Evolutionary conservation across 2,113 vertebrate genomes (phyloP).

Genomic region (Pteropus alecto): DNA sequence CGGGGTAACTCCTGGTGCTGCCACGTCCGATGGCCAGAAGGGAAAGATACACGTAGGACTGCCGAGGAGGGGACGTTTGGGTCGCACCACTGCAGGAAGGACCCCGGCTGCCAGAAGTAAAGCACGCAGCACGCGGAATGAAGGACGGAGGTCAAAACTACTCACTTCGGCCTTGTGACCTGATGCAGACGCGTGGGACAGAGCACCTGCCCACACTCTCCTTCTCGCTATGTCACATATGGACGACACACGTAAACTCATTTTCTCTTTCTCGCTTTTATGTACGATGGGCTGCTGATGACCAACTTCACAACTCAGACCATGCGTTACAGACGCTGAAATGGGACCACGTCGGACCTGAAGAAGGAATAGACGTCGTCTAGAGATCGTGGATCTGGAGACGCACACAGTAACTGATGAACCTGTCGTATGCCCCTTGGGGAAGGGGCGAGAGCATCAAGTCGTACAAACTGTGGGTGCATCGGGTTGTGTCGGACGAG

Average conservation of each 20-base stretch:
- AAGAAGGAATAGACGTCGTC: not conserved
- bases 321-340: not conserved
- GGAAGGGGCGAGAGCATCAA: not conserved
- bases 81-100: not conserved
- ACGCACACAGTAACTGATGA: not conserved
- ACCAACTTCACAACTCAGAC: not conserved
- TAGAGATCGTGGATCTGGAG: not conserved
- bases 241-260: not conserved
- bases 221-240: not conserved
- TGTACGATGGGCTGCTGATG: not conserved
- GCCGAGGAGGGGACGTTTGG: not conserved
- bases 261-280: not conserved
- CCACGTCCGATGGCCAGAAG: not conserved
- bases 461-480: not conserved
- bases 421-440: no score
- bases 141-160: not conserved
- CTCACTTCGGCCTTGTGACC: not conserved
- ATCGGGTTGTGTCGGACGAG: not conserved
- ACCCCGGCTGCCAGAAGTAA: not conserved
- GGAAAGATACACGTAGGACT: not conserved
- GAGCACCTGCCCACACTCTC: not conserved
- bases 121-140: not conserved
- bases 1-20: not conserved
- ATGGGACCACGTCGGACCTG: not conserved
- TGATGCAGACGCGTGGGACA: not conserved